Evolutionary conservation across 2,797 vertebrate genomes (phyloP), one percentile per base, ranked within the genome.

Genomic region (Danio kyathit): DNA sequence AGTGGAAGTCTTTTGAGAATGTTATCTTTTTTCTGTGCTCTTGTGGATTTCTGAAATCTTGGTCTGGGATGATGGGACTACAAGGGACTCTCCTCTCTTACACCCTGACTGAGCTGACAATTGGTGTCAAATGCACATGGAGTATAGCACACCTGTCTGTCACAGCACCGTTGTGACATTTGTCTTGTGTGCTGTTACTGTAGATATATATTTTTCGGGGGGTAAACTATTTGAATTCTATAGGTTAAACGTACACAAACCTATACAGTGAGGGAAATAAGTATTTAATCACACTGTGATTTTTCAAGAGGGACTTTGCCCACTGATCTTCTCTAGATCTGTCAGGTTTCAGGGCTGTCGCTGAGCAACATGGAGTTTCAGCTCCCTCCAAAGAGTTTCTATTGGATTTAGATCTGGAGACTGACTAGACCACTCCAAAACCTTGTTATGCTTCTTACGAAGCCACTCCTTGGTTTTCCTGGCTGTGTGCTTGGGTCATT

Each of bases 41-140:
- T 48, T 38, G 8, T 51, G 13, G 69, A 21, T 59, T 10, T 82
- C 72, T 78, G 63, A 82, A 89, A 86, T 79, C 82, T 66, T 82
- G 73, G 73, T 81, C 77, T 80, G n/a, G 78, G 71, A 44, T 61
- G 60, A 49, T n/a, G 80, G 46, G 75, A 61, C 71, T 60, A 78
- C 72, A 79, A 76, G 84, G 82, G 13, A 52, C 44, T 72, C 57
- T 70, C 65, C 77, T 81, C 74, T 76, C 59, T 84, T 77, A 83
- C 83, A 80, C 83, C 84, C 89, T 82, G 66, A 72, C 84, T 79
- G 87, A 89, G 88, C 88, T 84, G 90, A 90, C 84, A 83, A 81
- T 91, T 91, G 83, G 83, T 87, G 79, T 84, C 83, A 79, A 76
- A 57, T 82, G 76, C 80, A 84, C 78, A 65, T 85, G 63, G 29